Evolutionary conservation across 2,113 vertebrate species (phyloP), one percentile per base, ranked within the genome.

Genomic region (Irena cyanogastra): DNA sequence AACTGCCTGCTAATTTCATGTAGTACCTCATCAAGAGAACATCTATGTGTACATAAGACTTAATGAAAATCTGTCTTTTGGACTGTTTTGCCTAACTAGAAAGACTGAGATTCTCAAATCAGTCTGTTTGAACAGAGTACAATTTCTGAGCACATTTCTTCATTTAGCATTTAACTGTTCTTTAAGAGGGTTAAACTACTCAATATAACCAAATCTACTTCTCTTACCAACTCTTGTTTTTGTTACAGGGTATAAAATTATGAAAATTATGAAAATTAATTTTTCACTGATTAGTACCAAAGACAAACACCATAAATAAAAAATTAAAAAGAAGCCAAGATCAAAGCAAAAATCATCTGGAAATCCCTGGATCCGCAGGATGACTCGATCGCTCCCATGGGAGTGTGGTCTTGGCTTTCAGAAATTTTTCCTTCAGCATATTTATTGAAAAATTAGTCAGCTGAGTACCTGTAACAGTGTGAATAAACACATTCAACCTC

Each of bases 271-370:
- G 75, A 57, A 80, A 57, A 30, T 49, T 41, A 56, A 7, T 39
- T 74, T 91, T 87, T 83, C 41, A 65, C 83, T 85, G 7, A 61
- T 72, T 77, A 74, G 22, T 64, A 77, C 45, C 8, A 91, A 87
- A 88, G 56, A 74, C 39, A 89, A 91, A 93, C 27, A 77, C 2
- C 19, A 91, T 72, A 91, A 95, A 93, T 91, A 90, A 91, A 89
- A 85, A 89, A 95, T 33, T 59, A 63, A 90, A 94, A 93, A 66
- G 63, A 94, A 88, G 53, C 5, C 26, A 90, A 16, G 54, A 85
- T 95, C 68, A 94, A 94, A 95, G 82, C 16, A 88, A 83, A 95
- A 93, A 69, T 83, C 11, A 83, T 94, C 47, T 37, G 50, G 70
- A 95, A 94, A 90, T 59, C 66, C 63, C 64, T 86, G 17, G 11